A percentile compares a stretch with the other conserved stretches of the same genome.
Evolutionary conservation across 2,888 invertebrate genomes (phyloP).

Genomic region (Barypeithes pellucidus): DNA sequence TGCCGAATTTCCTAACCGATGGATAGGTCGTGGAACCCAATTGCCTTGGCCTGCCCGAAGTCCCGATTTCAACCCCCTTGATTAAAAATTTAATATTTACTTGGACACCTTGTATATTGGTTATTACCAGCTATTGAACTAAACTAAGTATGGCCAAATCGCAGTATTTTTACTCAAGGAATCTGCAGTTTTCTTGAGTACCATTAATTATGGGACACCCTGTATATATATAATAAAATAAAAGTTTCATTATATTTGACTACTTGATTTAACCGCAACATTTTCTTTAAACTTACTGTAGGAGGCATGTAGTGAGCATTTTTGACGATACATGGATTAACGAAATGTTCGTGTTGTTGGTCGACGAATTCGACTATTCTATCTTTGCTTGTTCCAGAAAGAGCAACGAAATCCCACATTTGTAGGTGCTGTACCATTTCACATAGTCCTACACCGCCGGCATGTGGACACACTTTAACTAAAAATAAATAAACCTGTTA

Average conservation of each 20-base stretch:
- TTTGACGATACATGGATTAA: slow-evolving; percentile 79
- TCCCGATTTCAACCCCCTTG: no score
- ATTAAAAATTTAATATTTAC: no score
- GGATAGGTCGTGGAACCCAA: no score
- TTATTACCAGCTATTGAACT: no score
- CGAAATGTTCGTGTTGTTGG: slow-evolving; percentile 92
- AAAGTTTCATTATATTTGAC: neutral
- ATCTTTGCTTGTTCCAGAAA: slow-evolving; percentile 81
- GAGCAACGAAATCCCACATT: slow-evolving; percentile 87
- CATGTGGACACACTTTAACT: slow-evolving; percentile 96
- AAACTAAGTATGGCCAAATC: no score
- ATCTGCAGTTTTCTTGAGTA: no score
- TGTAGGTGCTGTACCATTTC: slow-evolving; percentile 95
- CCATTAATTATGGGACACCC: no score
- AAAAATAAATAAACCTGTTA: slow-evolving; percentile 45
- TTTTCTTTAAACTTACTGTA: slow-evolving; percentile 72
- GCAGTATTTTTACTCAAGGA: no score
- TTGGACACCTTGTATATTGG: no score
- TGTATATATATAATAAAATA: no score
- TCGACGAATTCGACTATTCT: slow-evolving; percentile 90
- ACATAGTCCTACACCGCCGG: slow-evolving; percentile 94
- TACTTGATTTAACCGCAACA: neutral
- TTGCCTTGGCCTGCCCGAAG: no score
- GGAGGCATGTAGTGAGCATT: slow-evolving; percentile 85
- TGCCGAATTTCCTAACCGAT: no score